Evolutionary conservation across 2,113 vertebrate genomes (phyloP), one percentile per base, ranked within the genome.

Genomic region (Myrmecobius fasciatus): DNA sequence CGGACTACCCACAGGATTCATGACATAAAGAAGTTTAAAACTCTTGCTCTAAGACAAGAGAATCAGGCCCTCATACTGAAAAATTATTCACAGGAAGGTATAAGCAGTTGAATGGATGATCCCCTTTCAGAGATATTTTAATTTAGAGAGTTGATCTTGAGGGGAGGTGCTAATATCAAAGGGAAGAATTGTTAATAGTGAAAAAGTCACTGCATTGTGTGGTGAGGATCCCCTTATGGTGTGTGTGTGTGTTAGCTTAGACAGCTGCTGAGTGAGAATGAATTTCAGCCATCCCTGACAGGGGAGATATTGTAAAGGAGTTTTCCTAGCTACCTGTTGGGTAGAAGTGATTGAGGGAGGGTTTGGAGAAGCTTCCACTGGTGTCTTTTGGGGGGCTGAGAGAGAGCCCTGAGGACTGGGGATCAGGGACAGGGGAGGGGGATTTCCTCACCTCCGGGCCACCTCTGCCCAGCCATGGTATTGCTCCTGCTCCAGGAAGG

Each of bases 391-490:
- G 8, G 36, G 60, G 60, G 31, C 14, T n/a, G 31, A n/a, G 56
- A 14, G 31, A 36, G 60, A 14, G 9, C 11, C 17, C 67, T 43
- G 20, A 43, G 67, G 47, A 1, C 46, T 49, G 89, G 47, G 89
- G 46, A 5, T 28, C 25, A 12, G 28, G 25, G 25, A 12, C 11
- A 7, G 89, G 89, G 25, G 9, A 26, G 20, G 25, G 28, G 8
- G n/a, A 36, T 36, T 8, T 0, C 43, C 96, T 97, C 89, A 97
- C 97, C 96, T 96, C 47, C 0, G 6, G 91, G 92, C 92, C 52
- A 99, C 98, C 60, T 98, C 98, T 75, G 98, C 97, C 97, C 99
- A 99, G 98, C 98, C 96, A 3, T 99, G 99, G n/a, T 99, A 99
- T 96, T 98, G 98, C 96, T 99, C 99, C 91, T 95, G 98, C 91